Conservation (phyloP, 1,140 invertebrate species). For the Sarcophaga bullata region DNA sequence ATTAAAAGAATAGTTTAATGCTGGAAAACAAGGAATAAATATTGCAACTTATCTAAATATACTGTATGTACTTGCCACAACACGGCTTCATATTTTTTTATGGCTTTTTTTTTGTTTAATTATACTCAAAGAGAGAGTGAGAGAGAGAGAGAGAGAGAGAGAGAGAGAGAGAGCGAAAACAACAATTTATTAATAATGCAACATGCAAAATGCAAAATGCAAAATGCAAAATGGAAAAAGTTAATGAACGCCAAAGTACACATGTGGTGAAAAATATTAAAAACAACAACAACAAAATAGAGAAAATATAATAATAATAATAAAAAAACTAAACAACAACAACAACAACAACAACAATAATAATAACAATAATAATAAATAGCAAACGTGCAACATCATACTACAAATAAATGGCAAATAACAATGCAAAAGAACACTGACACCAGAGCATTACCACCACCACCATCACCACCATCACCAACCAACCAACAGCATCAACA, state of each 20-base stretch:
- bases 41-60: slow-evolving; percentile 16
- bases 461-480: neutral
- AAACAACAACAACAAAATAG: neutral
- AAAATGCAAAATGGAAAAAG: slow-evolving; percentile 6
- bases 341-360: too few relatives aligned
- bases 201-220: neutral
- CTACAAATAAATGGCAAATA: neutral
- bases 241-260: slow-evolving; percentile 39
- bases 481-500: too few relatives aligned
- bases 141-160: too few relatives aligned
- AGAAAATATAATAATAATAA: too few relatives aligned
- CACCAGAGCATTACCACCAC: neutral
- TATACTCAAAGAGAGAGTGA: neutral
- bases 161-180: neutral
- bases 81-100: slow-evolving; percentile 27
- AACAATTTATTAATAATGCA: slow-evolving; percentile 34
- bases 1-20: slow-evolving; percentile 32
- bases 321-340: too few relatives aligned
- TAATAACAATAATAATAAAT: too few relatives aligned
- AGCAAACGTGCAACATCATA: neutral
- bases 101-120: neutral
- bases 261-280: slow-evolving; percentile 30
- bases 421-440: neutral
- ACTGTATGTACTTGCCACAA: slow-evolving; percentile 10
- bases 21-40: slow-evolving; percentile 13